Conservation (phyloP, 2,113 vertebrate species). For the Odocoileus virginianus region DNA sequence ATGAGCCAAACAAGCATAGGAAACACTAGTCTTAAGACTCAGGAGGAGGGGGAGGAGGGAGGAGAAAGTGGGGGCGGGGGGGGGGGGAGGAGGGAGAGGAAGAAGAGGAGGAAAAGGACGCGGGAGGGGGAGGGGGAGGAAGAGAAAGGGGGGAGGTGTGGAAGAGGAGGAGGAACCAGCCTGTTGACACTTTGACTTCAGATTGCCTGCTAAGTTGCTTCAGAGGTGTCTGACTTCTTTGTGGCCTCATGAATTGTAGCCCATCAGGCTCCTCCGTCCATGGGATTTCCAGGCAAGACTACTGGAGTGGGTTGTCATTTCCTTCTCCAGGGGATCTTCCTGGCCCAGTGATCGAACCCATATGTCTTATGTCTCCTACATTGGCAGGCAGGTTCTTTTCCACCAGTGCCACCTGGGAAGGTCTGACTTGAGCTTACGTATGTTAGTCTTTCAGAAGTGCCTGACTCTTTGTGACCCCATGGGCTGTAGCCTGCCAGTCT, state of each 20-base stretch:
- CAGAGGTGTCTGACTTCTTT: background rate
- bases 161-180: background rate
- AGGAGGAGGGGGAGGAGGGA: background rate
- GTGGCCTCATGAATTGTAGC: background rate
- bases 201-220: background rate
- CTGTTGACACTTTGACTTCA: background rate
- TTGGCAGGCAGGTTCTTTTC: background rate
- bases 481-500: background rate
- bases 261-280: background rate
- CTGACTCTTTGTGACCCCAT: background rate
- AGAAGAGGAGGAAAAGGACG: background rate
- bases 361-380: background rate
- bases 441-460: background rate
- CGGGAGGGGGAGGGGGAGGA: background rate
- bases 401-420: background rate
- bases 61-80: background rate
- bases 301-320: background rate
- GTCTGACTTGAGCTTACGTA: background rate
- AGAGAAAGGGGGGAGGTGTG: background rate
- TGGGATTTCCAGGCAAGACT: background rate
- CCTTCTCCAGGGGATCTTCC: background rate
- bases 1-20: background rate
- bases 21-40: background rate
- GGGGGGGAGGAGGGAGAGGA: background rate
- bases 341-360: background rate